These are phyloP conservation scores for Alfaro cultratus DNA, from an alignment of 2,797 vertebrate species.

Conservation along the genomic window DNA sequence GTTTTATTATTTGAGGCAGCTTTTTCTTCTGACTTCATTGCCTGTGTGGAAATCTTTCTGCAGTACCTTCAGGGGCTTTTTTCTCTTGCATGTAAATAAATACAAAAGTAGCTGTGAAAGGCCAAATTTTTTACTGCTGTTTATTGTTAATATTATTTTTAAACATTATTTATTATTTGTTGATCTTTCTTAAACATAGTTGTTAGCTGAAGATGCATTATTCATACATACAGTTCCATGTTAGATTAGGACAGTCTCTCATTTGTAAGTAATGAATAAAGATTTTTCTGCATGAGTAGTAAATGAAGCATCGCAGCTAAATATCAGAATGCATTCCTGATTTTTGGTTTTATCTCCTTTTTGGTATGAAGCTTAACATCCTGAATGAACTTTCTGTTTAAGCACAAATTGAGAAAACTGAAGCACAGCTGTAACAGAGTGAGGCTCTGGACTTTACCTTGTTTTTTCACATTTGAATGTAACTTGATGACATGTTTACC, in stretches of 20 bases:
- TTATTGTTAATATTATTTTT: constrained; percentile 19
- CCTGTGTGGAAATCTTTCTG: constrained; percentile 11
- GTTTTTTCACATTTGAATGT: constrained; percentile 60
- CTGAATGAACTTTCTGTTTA: constrained; percentile 42
- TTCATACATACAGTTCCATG: constrained; percentile 39
- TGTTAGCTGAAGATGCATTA: constrained; percentile 36
- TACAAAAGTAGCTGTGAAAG: constrained; percentile 29
- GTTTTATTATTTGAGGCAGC: constrained; percentile 17
- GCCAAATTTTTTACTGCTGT: constrained; percentile 39
- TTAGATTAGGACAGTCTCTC: constrained; percentile 32
- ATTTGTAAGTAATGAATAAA: constrained; percentile 47
- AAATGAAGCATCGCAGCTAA: constrained; percentile 18
- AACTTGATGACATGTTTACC: constrained; percentile 61
- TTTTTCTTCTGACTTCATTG: constrained; percentile 21
- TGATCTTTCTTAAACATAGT: constrained; percentile 43
- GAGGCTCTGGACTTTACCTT: constrained; percentile 27
- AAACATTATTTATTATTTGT: constrained; percentile 68
- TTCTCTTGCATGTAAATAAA: constrained; percentile 58
- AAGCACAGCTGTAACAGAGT: constrained; percentile 28
- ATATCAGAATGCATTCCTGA: constrained; percentile 35
- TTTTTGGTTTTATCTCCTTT: constrained; percentile 25
- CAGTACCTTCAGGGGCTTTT: constrained; percentile 15
- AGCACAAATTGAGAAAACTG: constrained; percentile 55
- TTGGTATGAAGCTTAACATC: constrained; percentile 17
- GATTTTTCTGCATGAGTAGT: constrained; percentile 63